Evolutionary conservation across 1,140 invertebrate species (phyloP).

Genomic region (Sycophila sp.): DNA sequence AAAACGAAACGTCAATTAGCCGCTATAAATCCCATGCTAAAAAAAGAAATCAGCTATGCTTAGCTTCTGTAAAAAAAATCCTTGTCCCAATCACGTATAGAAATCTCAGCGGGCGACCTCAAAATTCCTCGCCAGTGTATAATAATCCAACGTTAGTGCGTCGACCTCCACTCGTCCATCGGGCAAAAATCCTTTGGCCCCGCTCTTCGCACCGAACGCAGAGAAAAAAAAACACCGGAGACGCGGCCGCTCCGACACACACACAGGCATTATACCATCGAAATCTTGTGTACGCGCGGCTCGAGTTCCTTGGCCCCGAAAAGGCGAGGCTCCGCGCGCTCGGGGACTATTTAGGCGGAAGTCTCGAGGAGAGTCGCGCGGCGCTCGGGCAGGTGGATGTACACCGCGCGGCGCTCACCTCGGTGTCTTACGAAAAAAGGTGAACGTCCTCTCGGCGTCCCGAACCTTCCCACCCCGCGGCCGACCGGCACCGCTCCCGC

Average conservation of each 20-base stretch:
- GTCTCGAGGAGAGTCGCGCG: neutral
- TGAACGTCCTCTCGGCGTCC: constrained; percentile 60
- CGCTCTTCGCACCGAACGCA: neutral
- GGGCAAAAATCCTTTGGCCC: too few species aligned
- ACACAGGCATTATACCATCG: neutral
- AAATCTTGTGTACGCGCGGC: neutral
- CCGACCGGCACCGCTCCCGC: constrained; percentile 30
- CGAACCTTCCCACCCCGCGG: constrained; percentile 55
- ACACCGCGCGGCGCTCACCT: constrained; percentile 25
- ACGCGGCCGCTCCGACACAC: neutral
- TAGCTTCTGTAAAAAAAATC: too few species aligned
- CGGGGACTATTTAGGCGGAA: constrained; percentile 30
- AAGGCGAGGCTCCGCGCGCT: neutral
- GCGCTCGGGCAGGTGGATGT: constrained; percentile 35
- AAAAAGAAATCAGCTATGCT: too few species aligned
- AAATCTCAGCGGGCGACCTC: too few species aligned
- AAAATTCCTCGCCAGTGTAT: too few species aligned
- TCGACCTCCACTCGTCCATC: too few species aligned
- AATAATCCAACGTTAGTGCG: too few species aligned
- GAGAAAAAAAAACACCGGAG: neutral
- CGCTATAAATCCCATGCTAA: too few species aligned
- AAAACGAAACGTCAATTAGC: too few species aligned
- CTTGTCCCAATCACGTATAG: too few species aligned
- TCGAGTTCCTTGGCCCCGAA: constrained; percentile 24
- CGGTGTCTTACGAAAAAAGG: constrained; percentile 66